Evolutionary conservation across 2,113 vertebrate species (phyloP), one percentile per base, ranked within the genome.

Genomic region (Rhea americana): DNA sequence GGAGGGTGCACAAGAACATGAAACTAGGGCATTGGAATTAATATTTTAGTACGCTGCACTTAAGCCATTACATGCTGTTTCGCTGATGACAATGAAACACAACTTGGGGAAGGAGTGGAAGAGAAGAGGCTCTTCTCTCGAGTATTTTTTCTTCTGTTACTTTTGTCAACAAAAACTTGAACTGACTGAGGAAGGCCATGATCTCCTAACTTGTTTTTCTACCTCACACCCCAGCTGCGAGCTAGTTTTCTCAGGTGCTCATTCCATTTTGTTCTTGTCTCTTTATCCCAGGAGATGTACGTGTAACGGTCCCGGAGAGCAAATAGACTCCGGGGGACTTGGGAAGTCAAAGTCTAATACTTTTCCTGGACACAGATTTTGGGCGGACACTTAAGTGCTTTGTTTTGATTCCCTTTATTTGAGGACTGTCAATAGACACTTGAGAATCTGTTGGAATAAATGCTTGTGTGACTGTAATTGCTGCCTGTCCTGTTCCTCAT

Each of bases 21-120:
- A 74, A 97, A 97, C 87, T 91, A 84, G 96, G 92, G 63, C 90
- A 74, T 5, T 70, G 41, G 47, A 82, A 94, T 98, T 84, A 97
- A 97, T 98, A 97, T 97, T 98, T 97, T 68, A 97, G 88, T 63
- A 83, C 87, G 92, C 73, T 90, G 63, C 86, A 93, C 96, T 97
- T 94, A 94, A 91, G 53, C 67, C 30, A 35, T 77, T 89, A 24
- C 0, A 1, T 65, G 67, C 61, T 91, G 7, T 82, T 91, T 65
- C 59, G 18, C 76, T 63, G 72, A 48, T 19, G 30, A 85, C 79
- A 87, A 70, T 74, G 79, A 85, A 96, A 65, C 21, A 56, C 58
- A 82, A 58, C 51, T 62, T n/a, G 30, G 62, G 41, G 63, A 79
- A 76, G 32, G 37, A 82, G 59, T 30, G 10, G 50, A 58, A 51